Evolutionary conservation across 2,797 vertebrate genomes (phyloP), one percentile per base, ranked within the genome.

Genomic region (Sphenopsis melanotis): DNA sequence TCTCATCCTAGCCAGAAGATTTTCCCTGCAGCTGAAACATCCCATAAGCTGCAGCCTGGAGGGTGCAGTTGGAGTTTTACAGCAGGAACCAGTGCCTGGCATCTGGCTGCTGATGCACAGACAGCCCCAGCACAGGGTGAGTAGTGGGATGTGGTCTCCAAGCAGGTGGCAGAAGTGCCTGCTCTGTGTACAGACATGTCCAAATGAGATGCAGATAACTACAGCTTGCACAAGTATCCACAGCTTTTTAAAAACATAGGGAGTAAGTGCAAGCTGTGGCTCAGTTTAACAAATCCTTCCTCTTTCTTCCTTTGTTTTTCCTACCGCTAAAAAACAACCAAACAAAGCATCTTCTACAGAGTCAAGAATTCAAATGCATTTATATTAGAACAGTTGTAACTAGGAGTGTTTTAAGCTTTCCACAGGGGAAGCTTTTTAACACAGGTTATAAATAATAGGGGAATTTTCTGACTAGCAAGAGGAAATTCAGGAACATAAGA

Each of bases 61-160:
- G 64, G 8, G 8, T 15, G 6, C 32, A 13, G 18, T 2, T 21
- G 71, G 59, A 78, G 52, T 55, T 32, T 52, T n/a, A 20, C 66
- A 68, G 63, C 7, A 57, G 9, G 34, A 83, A 18, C 24, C n/a
- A 10, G 2, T 20, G 55, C 9, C 26, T 30, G 71, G 32, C 36
- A 19, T 29, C 16, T 57, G 42, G 50, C 61, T 60, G 0, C 14
- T 32, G 46, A 24, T 19, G n/a, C 4, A 3, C 46, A 70, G 65
- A 21, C 29, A 76, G 59, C 15, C 55, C 37, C 42, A 41, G 0
- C 0, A 4, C 0, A 4, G 36, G 3, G 20, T 6, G 29, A 91
- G 70, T 0, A 68, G 70, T 4, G 23, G 27, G 39, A 47, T 4
- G 16, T 44, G 55, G 16, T 41, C 49, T 16, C 83, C 59, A 37